A percentile compares a stretch with the other conserved stretches of the same genome.
These are phyloP conservation scores for Lasioglossum baleicum DNA, from an alignment of 1,140 invertebrate species.

Conservation along the genomic window DNA sequence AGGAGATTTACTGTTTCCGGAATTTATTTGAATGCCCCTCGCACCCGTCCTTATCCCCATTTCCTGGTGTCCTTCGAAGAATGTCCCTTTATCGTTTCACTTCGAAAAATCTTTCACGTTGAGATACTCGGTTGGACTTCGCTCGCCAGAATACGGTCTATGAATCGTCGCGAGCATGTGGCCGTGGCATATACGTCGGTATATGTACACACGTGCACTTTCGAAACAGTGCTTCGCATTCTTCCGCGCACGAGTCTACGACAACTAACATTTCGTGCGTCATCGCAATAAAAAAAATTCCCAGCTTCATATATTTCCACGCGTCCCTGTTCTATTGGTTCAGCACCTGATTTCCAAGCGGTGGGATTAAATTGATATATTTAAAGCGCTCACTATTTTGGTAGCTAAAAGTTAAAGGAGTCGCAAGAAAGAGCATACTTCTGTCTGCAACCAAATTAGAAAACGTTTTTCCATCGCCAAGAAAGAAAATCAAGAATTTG, in stretches of 20 bases:
- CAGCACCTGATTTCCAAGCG: background rate
- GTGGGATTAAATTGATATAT: no score
- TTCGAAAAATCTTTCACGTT: slow-evolving; percentile 21
- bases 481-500: no score
- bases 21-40: slow-evolving; percentile 43
- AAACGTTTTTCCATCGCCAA: no score
- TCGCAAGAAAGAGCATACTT: no score
- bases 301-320: background rate
- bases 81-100: slow-evolving; percentile 47
- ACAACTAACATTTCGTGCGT: background rate
- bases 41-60: slow-evolving; percentile 27
- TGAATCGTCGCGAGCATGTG: background rate
- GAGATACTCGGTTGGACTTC: slow-evolving; percentile 10
- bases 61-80: slow-evolving; percentile 28
- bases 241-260: background rate
- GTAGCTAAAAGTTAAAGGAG: no score
- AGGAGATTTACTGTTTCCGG: slow-evolving; percentile 51
- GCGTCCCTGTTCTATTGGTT: no score
- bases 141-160: background rate
- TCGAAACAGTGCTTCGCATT: background rate
- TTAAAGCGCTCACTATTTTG: no score
- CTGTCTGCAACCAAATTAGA: no score
- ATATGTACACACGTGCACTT: background rate
- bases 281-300: background rate
- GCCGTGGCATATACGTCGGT: background rate